Percentiles rank a stretch among this genome's conserved stretches.
Conservation (phyloP, 2,113 vertebrate genomes). For the Chroicocephalus ridibundus region DNA sequence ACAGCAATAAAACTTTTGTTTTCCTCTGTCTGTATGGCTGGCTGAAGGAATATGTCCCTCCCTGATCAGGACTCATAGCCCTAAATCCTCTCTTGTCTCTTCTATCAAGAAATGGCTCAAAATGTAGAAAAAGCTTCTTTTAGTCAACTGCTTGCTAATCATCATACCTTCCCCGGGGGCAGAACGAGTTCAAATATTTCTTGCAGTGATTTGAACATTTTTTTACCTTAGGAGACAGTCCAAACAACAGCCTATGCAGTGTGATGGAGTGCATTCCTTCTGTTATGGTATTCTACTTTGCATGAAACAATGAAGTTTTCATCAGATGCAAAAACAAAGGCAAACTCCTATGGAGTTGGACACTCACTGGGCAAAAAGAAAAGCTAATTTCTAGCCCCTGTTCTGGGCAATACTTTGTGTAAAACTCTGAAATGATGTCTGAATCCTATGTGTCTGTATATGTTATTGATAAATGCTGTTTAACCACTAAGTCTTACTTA, state of each 20-base stretch:
- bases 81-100: neutral
- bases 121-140: neutral
- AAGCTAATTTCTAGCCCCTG: neutral
- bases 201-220: neutral
- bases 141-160: neutral
- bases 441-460: neutral
- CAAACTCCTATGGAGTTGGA: neutral
- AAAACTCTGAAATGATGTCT: neutral
- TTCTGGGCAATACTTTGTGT: neutral
- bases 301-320: neutral
- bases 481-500: neutral
- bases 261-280: neutral
- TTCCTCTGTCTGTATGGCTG: neutral
- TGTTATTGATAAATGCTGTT: neutral
- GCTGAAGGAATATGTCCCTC: neutral
- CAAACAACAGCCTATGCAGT: neutral
- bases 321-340: neutral
- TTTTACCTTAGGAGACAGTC: neutral
- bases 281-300: neutral
- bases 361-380: neutral
- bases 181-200: neutral
- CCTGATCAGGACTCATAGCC: neutral
- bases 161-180: neutral
- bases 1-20: neutral
- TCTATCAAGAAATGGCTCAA: neutral